Conservation (phyloP, 1,140 invertebrate genomes). For the Trypoxylus dichotomus region DNA sequence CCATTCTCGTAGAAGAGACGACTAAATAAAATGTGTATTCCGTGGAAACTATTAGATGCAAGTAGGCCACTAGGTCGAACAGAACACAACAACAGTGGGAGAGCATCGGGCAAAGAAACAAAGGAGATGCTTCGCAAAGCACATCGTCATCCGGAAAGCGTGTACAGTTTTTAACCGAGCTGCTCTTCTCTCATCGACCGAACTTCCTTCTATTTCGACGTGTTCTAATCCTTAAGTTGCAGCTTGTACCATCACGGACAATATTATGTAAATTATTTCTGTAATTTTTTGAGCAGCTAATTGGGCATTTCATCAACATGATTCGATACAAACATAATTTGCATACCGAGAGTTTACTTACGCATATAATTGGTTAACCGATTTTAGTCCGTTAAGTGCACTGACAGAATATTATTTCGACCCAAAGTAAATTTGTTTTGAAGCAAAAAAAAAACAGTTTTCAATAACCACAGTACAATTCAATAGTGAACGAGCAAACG, state of each 20-base stretch:
- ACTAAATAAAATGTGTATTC: background rate
- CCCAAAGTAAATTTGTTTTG: too few species aligned
- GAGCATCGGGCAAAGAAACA: background rate
- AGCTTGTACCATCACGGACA: background rate
- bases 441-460: too few species aligned
- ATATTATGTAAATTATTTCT: background rate
- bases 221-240: background rate
- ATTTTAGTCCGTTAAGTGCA: too few species aligned
- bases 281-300: too few species aligned
- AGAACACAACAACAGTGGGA: background rate
- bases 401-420: too few species aligned
- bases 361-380: too few species aligned
- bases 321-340: too few species aligned
- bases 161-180: background rate
- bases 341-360: too few species aligned
- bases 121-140: conserved; percentile 9
- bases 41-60: conserved; percentile 9
- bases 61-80: conserved; percentile 6
- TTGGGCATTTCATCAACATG: too few species aligned
- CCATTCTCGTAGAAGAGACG: background rate
- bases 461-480: too few species aligned
- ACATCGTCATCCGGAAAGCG: background rate
- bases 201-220: background rate
- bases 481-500: too few species aligned
- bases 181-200: background rate